Evolutionary conservation across 2,797 vertebrate species (phyloP).

Genomic region (Rhabdophis nuchalis): DNA sequence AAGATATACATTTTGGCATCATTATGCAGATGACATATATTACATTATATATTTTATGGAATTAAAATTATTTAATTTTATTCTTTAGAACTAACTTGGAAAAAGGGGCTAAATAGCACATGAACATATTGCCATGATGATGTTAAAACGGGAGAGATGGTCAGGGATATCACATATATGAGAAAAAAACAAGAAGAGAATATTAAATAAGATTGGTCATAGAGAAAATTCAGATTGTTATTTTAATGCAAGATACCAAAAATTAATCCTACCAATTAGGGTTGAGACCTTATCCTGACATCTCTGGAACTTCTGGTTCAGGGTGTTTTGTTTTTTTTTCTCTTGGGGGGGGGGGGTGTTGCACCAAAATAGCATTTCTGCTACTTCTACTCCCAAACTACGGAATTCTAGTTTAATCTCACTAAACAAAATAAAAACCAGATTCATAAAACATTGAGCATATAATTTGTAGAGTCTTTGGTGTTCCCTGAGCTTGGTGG

Average conservation of each 20-base stretch:
- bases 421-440: background rate
- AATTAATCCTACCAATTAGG: background rate
- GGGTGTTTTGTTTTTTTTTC: background rate
- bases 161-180: background rate
- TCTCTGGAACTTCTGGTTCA: background rate
- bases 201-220: background rate
- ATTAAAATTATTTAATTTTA: constrained; percentile 62
- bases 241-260: background rate
- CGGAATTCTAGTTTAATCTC: background rate
- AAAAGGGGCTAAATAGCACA: constrained; percentile 33
- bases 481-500: background rate
- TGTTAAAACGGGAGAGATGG: constrained; percentile 3
- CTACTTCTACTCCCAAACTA: background rate
- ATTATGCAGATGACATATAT: background rate
- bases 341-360: too few species aligned
- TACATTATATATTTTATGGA: constrained; percentile 25
- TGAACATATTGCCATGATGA: background rate
- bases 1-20: background rate
- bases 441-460: background rate
- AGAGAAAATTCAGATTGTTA: background rate
- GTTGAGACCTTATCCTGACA: background rate
- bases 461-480: background rate
- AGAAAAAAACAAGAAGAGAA: background rate
- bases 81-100: constrained; percentile 58
- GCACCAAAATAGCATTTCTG: background rate